Evolutionary conservation across 2,888 invertebrate species (phyloP), one percentile per base, ranked within the genome.

Genomic region (Cetonia aurata): DNA sequence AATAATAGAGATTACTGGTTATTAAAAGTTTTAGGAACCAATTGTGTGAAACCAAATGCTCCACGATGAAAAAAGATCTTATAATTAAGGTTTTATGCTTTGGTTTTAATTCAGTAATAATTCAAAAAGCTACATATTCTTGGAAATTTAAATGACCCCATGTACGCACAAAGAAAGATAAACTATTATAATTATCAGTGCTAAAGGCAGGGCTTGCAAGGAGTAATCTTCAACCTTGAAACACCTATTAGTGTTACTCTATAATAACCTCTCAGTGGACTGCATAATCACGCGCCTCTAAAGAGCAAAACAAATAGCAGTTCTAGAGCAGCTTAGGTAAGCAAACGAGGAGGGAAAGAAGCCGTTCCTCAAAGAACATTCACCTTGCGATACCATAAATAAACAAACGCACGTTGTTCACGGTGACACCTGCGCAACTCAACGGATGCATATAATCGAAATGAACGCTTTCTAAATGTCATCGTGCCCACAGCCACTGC

Each of bases 381-480:
- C 62, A 65, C 69, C 69, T 69, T 53, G 13, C 37, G 55, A 31
- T 53, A 17, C 53, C 52, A 44, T 33, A 69, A 53, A 69, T 65
- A 62, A 69, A 69, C 55, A 55, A 65, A 55, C 41, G 55, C 42
- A 65, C 31, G 69, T 53, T 46, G 62, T 62, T 33, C 10, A 41
- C 25, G 13, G 44, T 41, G 52, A 41, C 59, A 68, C 67, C 56
- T 68, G 68, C 59, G 46, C 57, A 41, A 48, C 17, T 37, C 68
- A 50, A 46, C 44, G 48, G 31, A 48, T 59, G 33, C 37, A 53
- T 53, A 52, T 52, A 52, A 53, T 19, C 53, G 53, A 67, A 56
- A 33, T 9, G 37, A 48, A 46, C n/a, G 50, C 19, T 48, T 48
- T 68, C 31, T 42, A 59, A 59, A 42, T 17, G 44, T 25, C 17